Evolutionary conservation across 2,797 vertebrate species (phyloP), one percentile per base, ranked within the genome.

Genomic region (Octomys mimax): DNA sequence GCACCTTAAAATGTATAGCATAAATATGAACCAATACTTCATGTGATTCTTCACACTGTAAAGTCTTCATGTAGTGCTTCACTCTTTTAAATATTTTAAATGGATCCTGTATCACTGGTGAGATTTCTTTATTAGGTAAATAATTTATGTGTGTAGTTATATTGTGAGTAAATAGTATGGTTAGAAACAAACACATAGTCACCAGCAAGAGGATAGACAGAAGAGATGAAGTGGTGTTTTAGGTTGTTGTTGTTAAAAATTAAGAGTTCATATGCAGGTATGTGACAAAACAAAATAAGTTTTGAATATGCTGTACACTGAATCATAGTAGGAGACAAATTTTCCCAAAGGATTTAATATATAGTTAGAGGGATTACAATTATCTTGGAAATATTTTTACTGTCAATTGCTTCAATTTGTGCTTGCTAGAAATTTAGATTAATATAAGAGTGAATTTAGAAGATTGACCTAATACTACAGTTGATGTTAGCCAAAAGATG

Each of bases 381-480:
- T 81, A 80, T 78, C 39, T 66, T 92, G 16, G 70, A 84, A 94
- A 71, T 92, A 89, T 39, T 61, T 89, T 33, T 66, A 64, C 26
- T 83, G 33, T 71, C 57, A 36, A 61, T 70, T 70, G 7, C 36
- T 88, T 49, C 24, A 5, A 36, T 80, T 57, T 78, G 6, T 33
- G 64, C 36, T 59, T 93, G 14, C 46, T 82, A 12, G 46, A 95
- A 70, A 82, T 73, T 52, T 36, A 87, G 39, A 73, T 71, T 52
- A 54, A 68, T 10, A 31, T 89, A 91, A 28, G 13, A 33, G 64
- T 54, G 10, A 14, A 71, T 75, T 75, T 75, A 33, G 9, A 87
- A 89, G 21, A 57, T 64, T 71, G 82, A 49, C 39, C 49, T 59
- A 39, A 36, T 52, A 12, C 42, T 62, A 6, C 46, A 49, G 6